Evolutionary conservation across 2,113 vertebrate genomes (phyloP), one percentile per base, ranked within the genome.

Genomic region (Murina feae): DNA sequence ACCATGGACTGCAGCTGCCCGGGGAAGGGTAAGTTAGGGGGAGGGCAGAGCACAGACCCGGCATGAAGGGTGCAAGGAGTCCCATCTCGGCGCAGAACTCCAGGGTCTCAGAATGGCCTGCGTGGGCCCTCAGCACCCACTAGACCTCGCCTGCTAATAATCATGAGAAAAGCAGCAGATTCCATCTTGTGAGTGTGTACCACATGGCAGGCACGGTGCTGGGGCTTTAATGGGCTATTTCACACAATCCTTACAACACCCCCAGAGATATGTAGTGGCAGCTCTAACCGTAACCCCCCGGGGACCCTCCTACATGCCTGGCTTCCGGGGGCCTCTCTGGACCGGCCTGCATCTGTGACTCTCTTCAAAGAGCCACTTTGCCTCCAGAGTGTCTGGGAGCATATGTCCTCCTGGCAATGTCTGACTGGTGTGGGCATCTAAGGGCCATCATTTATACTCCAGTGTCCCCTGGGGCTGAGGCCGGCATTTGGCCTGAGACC

Each of bases 1-100:
- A 99, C 99, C 98, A 99, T 99, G 6, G 99, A 99, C 92, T 99
- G 99, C 91, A 99, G 98, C 99, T 99, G 98, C 8, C 55, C 68
- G 8, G 90, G 85, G 86, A 66, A 92, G 13, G 55, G 32, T 0
- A 44, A 16, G 17, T 51, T 10, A 51, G 49, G 79, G 5, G 17
- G 39, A 72, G 60, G 53, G 65, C 9, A 23, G 10, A 30, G 63
- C 30, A 0, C 6, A 2, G 0, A 35, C 23, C 55, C 11, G 16
- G 13, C 72, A n/a, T 1, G 9, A 25, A 71, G 25, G 30, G n/a
- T 18, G 21, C 1, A 5, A n/a, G 44, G 94, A 80, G 16, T 39
- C 30, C 30, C 4, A 8, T 42, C 14, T 1, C 18, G 32, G 47
- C 55, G 5, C 1, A 5, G 20, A 30, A 10, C 76, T 7, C 37